Conservation (phyloP, 2,888 invertebrate species). For the Tachina fera region DNA sequence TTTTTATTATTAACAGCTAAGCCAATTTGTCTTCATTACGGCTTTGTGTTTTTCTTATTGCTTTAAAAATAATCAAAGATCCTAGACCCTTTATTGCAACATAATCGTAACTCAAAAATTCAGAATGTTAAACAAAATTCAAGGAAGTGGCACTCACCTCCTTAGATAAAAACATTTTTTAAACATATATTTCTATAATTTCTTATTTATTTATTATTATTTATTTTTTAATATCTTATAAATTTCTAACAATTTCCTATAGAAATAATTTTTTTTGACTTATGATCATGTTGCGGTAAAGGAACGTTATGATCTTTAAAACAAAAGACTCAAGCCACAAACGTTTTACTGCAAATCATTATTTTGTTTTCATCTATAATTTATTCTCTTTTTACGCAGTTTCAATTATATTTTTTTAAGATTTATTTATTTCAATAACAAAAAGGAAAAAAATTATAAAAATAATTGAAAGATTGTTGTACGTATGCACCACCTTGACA, state of each 20-base stretch:
- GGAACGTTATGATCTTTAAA: neutral
- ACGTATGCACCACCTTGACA: constrained; percentile 1
- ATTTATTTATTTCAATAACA: neutral
- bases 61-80: neutral
- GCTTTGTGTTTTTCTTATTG: neutral
- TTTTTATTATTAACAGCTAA: neutral
- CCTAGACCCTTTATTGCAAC: no score
- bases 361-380: neutral
- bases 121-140: no score
- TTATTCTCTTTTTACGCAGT: constrained; percentile 14
- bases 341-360: constrained; percentile 22
- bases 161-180: no score
- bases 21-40: neutral
- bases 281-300: neutral
- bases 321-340: constrained; percentile 54
- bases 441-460: neutral
- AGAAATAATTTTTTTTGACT: neutral
- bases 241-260: no score
- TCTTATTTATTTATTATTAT: no score
- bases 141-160: no score
- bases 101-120: no score
- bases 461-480: neutral
- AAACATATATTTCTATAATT: no score
- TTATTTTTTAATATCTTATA: no score
- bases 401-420: neutral